Conservation (phyloP, 2,797 vertebrate genomes). For the Enteromius unitaeniatus region DNA sequence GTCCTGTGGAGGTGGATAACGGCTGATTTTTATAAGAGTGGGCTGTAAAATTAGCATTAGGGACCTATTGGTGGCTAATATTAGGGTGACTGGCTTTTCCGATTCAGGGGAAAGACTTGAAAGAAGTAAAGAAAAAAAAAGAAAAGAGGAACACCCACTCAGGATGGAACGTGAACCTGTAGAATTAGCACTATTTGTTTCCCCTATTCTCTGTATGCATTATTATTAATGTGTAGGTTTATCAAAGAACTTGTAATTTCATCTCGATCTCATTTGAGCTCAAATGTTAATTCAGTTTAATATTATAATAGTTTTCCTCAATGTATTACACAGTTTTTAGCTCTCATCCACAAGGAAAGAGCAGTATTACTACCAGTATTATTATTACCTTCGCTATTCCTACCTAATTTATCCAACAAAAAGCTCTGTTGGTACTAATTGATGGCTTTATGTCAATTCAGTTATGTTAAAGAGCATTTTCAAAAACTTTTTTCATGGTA, state of each 20-base stretch:
- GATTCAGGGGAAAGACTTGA: not conserved
- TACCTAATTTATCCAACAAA: not conserved
- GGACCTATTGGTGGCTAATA: not conserved
- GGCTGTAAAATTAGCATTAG: constrained; percentile 37
- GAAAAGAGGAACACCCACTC: constrained; percentile 13
- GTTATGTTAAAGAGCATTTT: not conserved
- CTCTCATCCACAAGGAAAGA: not conserved
- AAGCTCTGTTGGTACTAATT: not conserved
- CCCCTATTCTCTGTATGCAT: not conserved
- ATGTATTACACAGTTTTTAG: not conserved
- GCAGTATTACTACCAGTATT: too few relatives aligned
- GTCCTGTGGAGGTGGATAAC: constrained; percentile 30
- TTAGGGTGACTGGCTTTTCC: not conserved
- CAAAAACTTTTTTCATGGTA: not conserved
- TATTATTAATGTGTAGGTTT: not conserved
- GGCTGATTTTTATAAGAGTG: constrained; percentile 32
- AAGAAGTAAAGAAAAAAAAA: not conserved
- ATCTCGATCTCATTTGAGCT: not conserved
- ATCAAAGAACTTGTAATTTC: not conserved
- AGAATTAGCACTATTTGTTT: not conserved
- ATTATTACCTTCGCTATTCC: not conserved
- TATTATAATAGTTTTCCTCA: not conserved
- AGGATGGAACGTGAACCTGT: not conserved
- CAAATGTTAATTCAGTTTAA: not conserved
- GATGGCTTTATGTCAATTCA: not conserved